phyloP scores from a whole-genome alignment of 2,113 vertebrate genomes.

The Cisticola juncidis region DNA sequence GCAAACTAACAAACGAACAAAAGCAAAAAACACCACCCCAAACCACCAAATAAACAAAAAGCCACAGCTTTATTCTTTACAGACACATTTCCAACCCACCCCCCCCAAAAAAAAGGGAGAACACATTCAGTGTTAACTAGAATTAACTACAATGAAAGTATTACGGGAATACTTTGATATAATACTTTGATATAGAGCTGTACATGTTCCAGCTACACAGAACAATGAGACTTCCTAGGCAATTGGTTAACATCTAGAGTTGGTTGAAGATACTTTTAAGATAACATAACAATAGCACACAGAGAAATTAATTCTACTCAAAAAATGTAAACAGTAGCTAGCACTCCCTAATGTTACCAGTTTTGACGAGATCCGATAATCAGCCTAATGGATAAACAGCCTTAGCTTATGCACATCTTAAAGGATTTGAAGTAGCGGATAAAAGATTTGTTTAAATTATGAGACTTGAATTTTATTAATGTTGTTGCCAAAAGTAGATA shows the following conservation, averaged over 20 bases:
- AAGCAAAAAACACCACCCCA: background rate
- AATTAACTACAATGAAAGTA: background rate
- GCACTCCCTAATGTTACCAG: background rate
- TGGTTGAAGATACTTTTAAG: background rate
- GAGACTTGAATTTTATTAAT: background rate
- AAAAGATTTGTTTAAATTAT: background rate
- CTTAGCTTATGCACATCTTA: background rate
- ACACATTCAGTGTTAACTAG: background rate
- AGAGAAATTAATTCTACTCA: background rate
- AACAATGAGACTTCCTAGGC: background rate
- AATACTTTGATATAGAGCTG: background rate
- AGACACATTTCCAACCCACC: background rate
- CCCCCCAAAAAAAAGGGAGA: too few species aligned
- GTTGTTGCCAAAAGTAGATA: background rate
- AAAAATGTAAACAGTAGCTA: constrained; percentile 5
- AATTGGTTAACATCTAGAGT: background rate
- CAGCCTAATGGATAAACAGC: constrained; percentile 11
- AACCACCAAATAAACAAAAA: background rate
- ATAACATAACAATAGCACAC: background rate
- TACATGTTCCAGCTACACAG: background rate
- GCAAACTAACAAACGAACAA: background rate
- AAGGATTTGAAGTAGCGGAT: background rate
- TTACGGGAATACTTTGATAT: background rate
- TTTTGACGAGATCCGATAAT: background rate
- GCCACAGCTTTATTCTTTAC: background rate